Percentiles rank a stretch among this genome's conserved stretches.
Conservation (phyloP, 2,113 vertebrate species). For the Herpailurus yagouaroundi region DNA sequence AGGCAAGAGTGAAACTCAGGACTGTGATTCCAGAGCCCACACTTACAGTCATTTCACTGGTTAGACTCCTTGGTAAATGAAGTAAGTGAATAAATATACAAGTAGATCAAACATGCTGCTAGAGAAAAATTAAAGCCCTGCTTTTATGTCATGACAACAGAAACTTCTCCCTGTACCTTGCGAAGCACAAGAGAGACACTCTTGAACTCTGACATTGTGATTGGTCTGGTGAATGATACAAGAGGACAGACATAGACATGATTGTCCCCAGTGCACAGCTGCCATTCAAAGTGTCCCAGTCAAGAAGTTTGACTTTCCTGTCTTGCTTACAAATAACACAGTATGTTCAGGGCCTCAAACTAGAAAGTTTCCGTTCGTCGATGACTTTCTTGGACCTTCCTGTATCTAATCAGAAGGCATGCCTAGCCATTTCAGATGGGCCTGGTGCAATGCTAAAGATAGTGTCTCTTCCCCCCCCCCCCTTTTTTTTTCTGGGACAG, state of each 20-base stretch:
- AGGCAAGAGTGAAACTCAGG: neutral
- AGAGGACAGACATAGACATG: accelerated
- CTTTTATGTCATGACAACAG: neutral
- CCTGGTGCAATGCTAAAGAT: neutral
- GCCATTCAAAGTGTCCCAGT: neutral
- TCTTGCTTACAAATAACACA: neutral
- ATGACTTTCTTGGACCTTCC: neutral
- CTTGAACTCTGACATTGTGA: neutral
- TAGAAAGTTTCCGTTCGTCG: constrained; percentile 2
- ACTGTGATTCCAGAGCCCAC: neutral
- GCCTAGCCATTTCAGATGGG: neutral
- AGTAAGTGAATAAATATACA: neutral
- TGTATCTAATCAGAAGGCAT: neutral
- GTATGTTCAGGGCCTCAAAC: neutral
- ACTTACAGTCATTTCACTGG: neutral
- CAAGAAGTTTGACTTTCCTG: neutral
- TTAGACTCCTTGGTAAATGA: neutral
- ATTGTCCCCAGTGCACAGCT: too few relatives aligned
- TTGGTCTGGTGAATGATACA: neutral
- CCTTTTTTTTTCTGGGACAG: neutral
- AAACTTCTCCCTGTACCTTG: neutral
- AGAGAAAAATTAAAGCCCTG: neutral
- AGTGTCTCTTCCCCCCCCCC: too few relatives aligned
- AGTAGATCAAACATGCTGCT: neutral
- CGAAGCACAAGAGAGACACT: neutral